Evolutionary conservation across 2,888 invertebrate genomes (phyloP), one percentile per base, ranked within the genome.

Genomic region (Lithophane ornitopus): DNA sequence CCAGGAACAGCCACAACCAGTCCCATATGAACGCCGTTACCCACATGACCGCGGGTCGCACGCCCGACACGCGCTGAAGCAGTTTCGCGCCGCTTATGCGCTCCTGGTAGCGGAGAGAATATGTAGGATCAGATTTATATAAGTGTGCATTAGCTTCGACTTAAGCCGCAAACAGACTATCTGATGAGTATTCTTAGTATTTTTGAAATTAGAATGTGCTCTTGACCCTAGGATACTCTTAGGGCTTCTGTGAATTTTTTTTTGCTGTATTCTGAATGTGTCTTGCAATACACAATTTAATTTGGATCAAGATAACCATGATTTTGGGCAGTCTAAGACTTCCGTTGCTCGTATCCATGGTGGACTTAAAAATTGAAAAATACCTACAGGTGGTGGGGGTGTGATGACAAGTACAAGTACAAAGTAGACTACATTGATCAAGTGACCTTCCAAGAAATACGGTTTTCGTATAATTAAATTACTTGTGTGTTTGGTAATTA

Each of bases 1-100:
- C 97, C 9, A 98, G 88, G 12, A 97, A 87, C 91, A 97, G 97
- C 92, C 97, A 97, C 52, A 97, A 80, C 91, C 97, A 97, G 93
- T 98, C 98, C 97, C 98, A 98, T 0, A 98, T 69, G 66, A 98
- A 97, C 2, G 97, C 97, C 0, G 97, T 95, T 1, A 97, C 86
- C 98, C 98, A 98, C 94, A 98, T 97, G 4, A 97, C 97, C 2
- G 96, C 94, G 14, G 97, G 97, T 46, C 97, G 97, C 0, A 98
- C 97, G 0, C 98, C 98, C 2, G 98, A 98, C 28, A 98, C 97
- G 76, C 97, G 97, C 89, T 98, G 98, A 14, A 98, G 93, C 59
- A 98, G 97, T 90, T 98, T 98, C 39, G 98, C 97, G 74, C 98
- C 97, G 80, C 97, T 97, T 63, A 97, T 95, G 66, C 98, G 97